Evolutionary conservation across 2,888 invertebrate species (phyloP), one percentile per base, ranked within the genome.

Genomic region (Mesorhabditis sp.): DNA sequence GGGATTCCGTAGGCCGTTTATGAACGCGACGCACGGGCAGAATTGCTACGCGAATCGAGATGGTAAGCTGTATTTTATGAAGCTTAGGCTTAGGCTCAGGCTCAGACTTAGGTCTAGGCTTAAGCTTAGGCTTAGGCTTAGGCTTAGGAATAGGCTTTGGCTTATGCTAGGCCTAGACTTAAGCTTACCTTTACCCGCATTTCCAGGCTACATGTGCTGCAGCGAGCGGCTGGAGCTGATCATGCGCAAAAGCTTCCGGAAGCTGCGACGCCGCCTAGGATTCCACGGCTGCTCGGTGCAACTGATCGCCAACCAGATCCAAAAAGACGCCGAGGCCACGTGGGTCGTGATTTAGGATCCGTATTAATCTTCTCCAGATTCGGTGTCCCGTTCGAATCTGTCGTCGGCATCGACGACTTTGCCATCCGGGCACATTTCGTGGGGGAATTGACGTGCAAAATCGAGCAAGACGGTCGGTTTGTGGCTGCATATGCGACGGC

Each of bases 371-470:
- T 65, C 64, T 68, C 43, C 70, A 77, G 79, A 50, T 80, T 80
- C 71, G 70, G 66, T 28, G 72, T 75, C n/a, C 69, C 73, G 64
- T 78, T 80, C 67, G 80, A 80, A 65, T 68, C 74, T 0, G 72
- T 80, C 45, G 76, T 79, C 13, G 71, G 74, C 1, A 41, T 71
- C 3, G 70, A 71, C 4, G 76, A 80, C 66, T 80, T 78, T 43
- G 76, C 75, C 4, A 62, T 74, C 15, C 68, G 74, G 7, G 70
- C 76, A 5, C 74, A 77, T 13, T 74, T 77, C 62, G 68, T 72
- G 0, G 73, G 74, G 0, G 76, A 77, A 58, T 72, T 78, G 50
- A 75, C 76, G 42, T 80, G 80, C 62, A 80, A 80, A 72, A 72
- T 79, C 4, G 73, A 77, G 64, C 45, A 74, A 4, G 77, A 70